Evolutionary conservation across 2,113 vertebrate genomes (phyloP), one percentile per base, ranked within the genome.

Genomic region (Jacana jacana): DNA sequence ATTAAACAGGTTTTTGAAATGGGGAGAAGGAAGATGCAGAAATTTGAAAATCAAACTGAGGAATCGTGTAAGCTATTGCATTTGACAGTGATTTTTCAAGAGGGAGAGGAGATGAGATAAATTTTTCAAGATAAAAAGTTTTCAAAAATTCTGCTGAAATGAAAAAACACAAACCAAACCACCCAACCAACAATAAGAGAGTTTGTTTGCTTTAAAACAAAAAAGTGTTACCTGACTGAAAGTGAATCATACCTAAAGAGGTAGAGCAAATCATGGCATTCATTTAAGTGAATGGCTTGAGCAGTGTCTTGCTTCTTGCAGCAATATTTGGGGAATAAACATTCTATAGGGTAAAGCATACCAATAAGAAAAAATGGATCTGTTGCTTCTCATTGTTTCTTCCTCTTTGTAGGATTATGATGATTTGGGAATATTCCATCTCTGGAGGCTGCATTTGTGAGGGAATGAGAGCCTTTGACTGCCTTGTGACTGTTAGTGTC

Each of bases 401-500:
- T 64, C 17, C 10, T 55, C 27, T 79, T 51, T 40, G 11, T 17
- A 68, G 13, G 10, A 9, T 40, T 71, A 4, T 3, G 40, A 18
- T 8, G 14, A 8, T 76, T 71, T 54, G 52, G 48, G 42, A 75
- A 37, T 55, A 31, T 49, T 80, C 35, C 7, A 19, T 33, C 68
- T 64, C 80, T 55, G 40, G 44, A 64, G 42, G 46, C 48, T 82
- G n/a, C 20, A 11, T 44, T 73, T 66, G 13, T 57, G n/a, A 30
- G 23, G 28, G 25, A 86, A 30, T 0, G 4, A 51, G 13, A 0
- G 0, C 13, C 13, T 80, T 52, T 49, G 28, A 17, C 28, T 40
- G 5, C 25, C 22, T 81, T 0, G 0, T 49, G 35, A 27, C 4
- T 68, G 51, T 46, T 27, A 40, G 14, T 4, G 4, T 44, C 51